Conservation (phyloP, 2,113 vertebrate genomes). For the Probosciger aterrimus region DNA sequence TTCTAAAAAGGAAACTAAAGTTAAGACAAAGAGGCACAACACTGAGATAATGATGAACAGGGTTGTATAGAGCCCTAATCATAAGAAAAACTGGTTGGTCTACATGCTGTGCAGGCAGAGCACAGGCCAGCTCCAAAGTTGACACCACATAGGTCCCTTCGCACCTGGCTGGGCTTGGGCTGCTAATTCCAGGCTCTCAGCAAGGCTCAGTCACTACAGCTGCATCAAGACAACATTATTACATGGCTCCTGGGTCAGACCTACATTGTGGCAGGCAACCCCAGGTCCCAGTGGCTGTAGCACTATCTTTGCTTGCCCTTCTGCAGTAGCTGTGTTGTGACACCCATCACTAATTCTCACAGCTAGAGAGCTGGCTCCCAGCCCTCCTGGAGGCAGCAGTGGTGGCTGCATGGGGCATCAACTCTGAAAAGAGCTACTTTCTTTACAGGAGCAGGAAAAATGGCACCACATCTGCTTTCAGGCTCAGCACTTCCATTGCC, state of each 20-base stretch:
- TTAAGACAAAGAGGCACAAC: background rate
- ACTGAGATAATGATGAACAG: background rate
- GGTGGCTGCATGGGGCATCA: rapidly evolving
- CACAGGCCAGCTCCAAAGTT: background rate
- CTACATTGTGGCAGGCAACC: background rate
- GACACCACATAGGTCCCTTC: rapidly evolving
- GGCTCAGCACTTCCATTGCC: background rate
- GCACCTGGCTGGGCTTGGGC: background rate
- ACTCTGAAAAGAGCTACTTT: background rate
- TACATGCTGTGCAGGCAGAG: background rate
- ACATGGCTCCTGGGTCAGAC: rapidly evolving
- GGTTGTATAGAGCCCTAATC: rapidly evolving
- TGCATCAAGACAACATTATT: background rate
- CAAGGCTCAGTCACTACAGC: background rate
- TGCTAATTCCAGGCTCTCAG: background rate
- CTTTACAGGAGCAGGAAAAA: background rate
- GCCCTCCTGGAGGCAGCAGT: background rate
- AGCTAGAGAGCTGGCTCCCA: background rate
- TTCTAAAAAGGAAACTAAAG: background rate
- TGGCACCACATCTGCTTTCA: background rate
- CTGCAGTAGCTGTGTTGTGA: background rate
- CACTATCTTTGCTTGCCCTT: background rate
- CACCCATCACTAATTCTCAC: rapidly evolving
- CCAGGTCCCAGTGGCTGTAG: background rate
- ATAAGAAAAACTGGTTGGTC: background rate